Percentiles rank a stretch among this genome's conserved stretches.
These are phyloP conservation scores for Anguilla anguilla DNA, from an alignment of 2,797 vertebrate genomes.

Conservation along the genomic window DNA sequence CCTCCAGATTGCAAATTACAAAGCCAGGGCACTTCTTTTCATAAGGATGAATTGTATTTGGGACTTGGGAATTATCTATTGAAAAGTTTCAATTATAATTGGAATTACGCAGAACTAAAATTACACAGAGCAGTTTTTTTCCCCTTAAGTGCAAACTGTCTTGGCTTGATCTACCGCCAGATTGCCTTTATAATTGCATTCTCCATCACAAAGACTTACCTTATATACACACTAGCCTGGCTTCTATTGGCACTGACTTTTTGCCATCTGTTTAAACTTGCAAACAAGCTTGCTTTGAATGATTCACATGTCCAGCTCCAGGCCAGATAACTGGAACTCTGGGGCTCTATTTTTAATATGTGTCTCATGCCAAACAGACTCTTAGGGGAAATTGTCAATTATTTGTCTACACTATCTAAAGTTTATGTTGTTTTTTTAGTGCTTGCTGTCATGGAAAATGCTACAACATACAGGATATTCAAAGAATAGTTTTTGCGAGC, in stretches of 20 bases:
- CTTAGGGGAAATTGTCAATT: background rate
- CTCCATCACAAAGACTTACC: constrained; percentile 63
- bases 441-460: background rate
- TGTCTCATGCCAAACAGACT: background rate
- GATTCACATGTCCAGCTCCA: background rate
- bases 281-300: background rate
- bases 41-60: background rate
- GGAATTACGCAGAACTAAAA: background rate
- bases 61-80: background rate
- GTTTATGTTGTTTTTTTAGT: background rate
- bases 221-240: constrained; percentile 58
- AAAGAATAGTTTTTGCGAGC: background rate
- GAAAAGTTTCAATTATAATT: background rate
- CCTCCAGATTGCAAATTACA: background rate
- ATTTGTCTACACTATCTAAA: background rate
- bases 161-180: constrained; percentile 60
- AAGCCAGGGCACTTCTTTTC: background rate
- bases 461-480: background rate
- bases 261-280: constrained; percentile 16
- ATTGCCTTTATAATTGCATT: constrained; percentile 62
- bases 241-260: constrained; percentile 53
- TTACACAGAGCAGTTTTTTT: constrained; percentile 56
- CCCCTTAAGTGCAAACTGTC: constrained; percentile 57
- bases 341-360: background rate
- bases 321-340: background rate